Conservation (phyloP, 1,140 invertebrate genomes). For the Drosophila kepulauana region DNA sequence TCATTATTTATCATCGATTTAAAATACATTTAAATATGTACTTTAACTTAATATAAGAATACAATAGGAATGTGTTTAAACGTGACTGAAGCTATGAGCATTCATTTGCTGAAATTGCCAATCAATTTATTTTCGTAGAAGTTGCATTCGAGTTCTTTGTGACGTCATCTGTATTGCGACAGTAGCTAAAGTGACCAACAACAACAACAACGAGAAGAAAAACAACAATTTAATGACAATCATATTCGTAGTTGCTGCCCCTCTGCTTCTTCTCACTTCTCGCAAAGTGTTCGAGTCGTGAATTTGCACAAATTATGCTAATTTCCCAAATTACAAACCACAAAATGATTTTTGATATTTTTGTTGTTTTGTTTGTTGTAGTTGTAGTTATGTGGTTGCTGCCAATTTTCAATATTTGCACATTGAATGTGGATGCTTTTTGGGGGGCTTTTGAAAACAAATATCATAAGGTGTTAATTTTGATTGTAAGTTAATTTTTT, state of each 20-base stretch:
- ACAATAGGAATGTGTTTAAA: background rate
- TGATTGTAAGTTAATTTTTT: constrained; percentile 73
- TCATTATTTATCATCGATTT: no score
- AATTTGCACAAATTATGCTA: constrained; percentile 84
- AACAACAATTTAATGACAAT: constrained; percentile 58
- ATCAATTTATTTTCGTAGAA: constrained; percentile 2
- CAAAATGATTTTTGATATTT: constrained; percentile 67
- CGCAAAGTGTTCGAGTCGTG: constrained; percentile 69
- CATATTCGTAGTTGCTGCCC: constrained; percentile 36
- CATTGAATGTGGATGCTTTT: constrained; percentile 50
- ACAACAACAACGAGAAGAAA: constrained; percentile 18
- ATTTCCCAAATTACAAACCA: constrained; percentile 77
- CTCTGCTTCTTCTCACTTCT: constrained; percentile 7
- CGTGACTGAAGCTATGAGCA: background rate
- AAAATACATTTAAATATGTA: no score
- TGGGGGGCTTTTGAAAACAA: constrained; percentile 54
- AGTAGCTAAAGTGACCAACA: background rate
- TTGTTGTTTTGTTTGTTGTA: constrained; percentile 23
- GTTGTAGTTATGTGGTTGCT: constrained; percentile 30
- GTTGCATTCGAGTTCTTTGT: constrained; percentile 12
- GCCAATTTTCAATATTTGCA: constrained; percentile 63
- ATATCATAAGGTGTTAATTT: constrained; percentile 76
- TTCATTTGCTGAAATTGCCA: background rate
- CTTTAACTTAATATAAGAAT: no score
- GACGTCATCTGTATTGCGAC: constrained; percentile 28